These are phyloP conservation scores for Leucopsar rothschildi DNA, from an alignment of 2,113 vertebrate genomes.

Conservation along the genomic window DNA sequence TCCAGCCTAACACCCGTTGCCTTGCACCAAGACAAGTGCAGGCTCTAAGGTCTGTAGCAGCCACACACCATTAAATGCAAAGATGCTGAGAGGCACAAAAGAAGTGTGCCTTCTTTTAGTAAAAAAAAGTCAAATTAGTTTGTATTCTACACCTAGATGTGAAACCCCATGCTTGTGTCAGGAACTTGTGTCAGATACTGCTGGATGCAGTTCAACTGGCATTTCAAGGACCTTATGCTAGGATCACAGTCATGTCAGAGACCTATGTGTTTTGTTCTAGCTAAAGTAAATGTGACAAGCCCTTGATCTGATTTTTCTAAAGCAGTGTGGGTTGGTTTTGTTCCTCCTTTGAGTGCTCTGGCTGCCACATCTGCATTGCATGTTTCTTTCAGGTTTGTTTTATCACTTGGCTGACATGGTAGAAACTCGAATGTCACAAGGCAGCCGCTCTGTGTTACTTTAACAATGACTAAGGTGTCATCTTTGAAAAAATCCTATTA, in stretches of 20 bases:
- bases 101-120: neutral
- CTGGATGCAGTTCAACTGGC: neutral
- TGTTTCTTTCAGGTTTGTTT: neutral
- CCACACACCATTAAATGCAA: rapidly evolving
- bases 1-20: neutral
- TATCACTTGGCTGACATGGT: neutral
- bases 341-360: neutral
- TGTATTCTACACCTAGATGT: neutral
- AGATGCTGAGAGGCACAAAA: neutral
- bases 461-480: neutral
- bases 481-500: neutral
- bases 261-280: neutral
- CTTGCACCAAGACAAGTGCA: neutral
- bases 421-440: neutral
- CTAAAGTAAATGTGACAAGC: neutral
- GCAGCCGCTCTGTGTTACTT: neutral
- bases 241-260: neutral
- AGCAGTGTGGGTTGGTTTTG: neutral
- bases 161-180: neutral
- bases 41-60: neutral
- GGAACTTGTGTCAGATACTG: rapidly evolving
- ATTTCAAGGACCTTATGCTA: neutral
- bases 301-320: neutral
- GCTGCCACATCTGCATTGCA: neutral
- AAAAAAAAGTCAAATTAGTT: neutral